Evolutionary conservation across 2,888 invertebrate genomes (phyloP).

Genomic region (Stegophylla sp.): DNA sequence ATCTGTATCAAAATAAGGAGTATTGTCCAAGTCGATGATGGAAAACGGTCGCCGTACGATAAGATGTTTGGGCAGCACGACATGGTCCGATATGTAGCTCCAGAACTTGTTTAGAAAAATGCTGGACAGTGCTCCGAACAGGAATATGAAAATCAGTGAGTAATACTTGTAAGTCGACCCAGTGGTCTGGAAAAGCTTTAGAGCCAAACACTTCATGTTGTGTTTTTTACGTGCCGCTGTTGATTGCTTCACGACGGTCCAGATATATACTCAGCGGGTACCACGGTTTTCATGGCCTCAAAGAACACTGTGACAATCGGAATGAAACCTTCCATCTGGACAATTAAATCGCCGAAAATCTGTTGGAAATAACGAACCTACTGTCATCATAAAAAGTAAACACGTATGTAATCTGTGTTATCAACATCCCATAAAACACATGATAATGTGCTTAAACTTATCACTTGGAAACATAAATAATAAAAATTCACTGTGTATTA

Average conservation of each 20-base stretch:
- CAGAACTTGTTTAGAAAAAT: conserved; percentile 22
- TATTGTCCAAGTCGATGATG: conserved; percentile 30
- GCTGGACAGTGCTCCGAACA: conserved; percentile 30
- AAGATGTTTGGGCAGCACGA: not conserved
- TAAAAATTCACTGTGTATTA: too few species aligned
- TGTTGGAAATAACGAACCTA: not conserved
- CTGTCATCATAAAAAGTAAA: not conserved
- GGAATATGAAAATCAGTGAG: conserved; percentile 10
- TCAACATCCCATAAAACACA: too few species aligned
- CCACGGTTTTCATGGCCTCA: not conserved
- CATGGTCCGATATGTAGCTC: not conserved
- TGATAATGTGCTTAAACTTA: too few species aligned
- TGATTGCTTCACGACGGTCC: conserved; percentile 23
- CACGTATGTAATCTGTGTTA: not conserved
- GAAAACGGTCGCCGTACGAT: conserved; percentile 48
- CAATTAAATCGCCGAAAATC: not conserved
- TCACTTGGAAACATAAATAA: too few species aligned
- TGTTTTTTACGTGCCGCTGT: not conserved
- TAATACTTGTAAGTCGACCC: conserved; percentile 2
- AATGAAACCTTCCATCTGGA: not conserved
- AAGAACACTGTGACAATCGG: not conserved
- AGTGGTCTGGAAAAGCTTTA: conserved; percentile 5
- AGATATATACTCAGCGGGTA: conserved; percentile 3
- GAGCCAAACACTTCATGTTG: conserved; percentile 36
- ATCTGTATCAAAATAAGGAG: not conserved